Evolutionary conservation across 2,797 vertebrate genomes (phyloP), one percentile per base, ranked within the genome.

Genomic region (Meda fulgida): DNA sequence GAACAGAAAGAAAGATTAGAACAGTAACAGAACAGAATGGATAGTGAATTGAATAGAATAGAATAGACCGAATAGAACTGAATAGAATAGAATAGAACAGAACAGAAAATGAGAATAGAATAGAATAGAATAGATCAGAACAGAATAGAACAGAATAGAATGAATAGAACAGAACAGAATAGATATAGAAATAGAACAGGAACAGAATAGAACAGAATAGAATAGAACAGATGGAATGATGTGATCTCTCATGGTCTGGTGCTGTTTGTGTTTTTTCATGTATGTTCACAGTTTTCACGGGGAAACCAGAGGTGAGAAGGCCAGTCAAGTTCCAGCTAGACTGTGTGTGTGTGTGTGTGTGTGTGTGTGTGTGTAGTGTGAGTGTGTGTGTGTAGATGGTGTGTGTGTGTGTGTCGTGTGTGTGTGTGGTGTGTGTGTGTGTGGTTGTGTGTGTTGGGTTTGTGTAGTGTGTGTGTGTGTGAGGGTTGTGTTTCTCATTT

Each of bases 321-420:
- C 90, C 89, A 91, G 94, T 95, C 95, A 96, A 92, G 95, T 92
- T 93, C 87, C 81, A 91, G 94, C 95, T 94, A 84, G 94, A 94
- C 91, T 94, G 36, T 40, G 16, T 63, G 83, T 63, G 60, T 76
- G n/a, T 75, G 78, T 73, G 65, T 69, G 26, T 26, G 6, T 53
- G 70, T 75, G 69, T 73, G 72, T 76, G 83, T 94, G 43, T 72
- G 21, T 60, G 83, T 70, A n/a, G 71, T 75, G 23, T 73, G 77
- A 65, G 63, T 67, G n/a, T n/a, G 2, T 67, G 70, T 75, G 80
- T 73, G 71, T 76, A n/a, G n/a, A n/a, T n/a, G n/a, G 71, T 77
- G 84, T 77, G 79, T 83, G 73, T 82, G 85, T 81, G 78, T 85
- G 84, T 85, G 84, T 85, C n/a, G 83, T 85, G 83, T 73, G 83